Percentiles rank a stretch among this genome's conserved stretches.
Conservation (phyloP, 2,113 vertebrate genomes). For the Seriola aureovittata region DNA sequence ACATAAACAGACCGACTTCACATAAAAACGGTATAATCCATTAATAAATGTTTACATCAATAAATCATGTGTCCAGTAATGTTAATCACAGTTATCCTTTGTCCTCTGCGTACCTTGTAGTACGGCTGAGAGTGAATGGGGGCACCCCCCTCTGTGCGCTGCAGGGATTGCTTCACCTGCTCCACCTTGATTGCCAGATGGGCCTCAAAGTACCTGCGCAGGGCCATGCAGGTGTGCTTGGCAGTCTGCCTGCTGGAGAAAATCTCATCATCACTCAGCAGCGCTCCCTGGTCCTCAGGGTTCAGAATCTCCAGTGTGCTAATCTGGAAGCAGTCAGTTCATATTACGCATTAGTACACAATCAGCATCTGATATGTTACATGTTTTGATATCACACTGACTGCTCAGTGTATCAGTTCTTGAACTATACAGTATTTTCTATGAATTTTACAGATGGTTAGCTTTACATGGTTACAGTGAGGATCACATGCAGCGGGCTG, state of each 20-base stretch:
- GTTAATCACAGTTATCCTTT: neutral
- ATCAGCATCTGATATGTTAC: neutral
- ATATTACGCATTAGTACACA: slow-evolving; percentile 3
- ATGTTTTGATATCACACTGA: neutral
- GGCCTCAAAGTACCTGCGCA: slow-evolving; percentile 97
- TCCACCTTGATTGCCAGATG: slow-evolving; percentile 98
- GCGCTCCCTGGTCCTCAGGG: slow-evolving; percentile 95
- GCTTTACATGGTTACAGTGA: neutral
- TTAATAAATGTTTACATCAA: neutral
- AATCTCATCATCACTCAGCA: slow-evolving; percentile 97
- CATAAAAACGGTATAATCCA: neutral
- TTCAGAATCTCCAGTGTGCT: slow-evolving; percentile 98
- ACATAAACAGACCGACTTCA: neutral
- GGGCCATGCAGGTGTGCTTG: slow-evolving; percentile 98
- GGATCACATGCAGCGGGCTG: neutral
- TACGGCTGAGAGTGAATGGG: slow-evolving; percentile 95
- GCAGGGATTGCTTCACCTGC: slow-evolving; percentile 97
- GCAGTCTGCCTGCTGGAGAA: slow-evolving; percentile 99
- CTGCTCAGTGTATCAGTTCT: neutral
- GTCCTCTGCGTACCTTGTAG: slow-evolving; percentile 89
- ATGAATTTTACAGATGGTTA: slow-evolving; percentile 7
- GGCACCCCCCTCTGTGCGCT: slow-evolving; percentile 96
- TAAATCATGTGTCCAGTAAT: neutral
- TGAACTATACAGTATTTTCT: neutral
- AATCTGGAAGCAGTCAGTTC: slow-evolving; percentile 85